These are phyloP conservation scores for Machaerirhynchus nigripectus DNA, from an alignment of 2,113 vertebrate species.

Conservation along the genomic window DNA sequence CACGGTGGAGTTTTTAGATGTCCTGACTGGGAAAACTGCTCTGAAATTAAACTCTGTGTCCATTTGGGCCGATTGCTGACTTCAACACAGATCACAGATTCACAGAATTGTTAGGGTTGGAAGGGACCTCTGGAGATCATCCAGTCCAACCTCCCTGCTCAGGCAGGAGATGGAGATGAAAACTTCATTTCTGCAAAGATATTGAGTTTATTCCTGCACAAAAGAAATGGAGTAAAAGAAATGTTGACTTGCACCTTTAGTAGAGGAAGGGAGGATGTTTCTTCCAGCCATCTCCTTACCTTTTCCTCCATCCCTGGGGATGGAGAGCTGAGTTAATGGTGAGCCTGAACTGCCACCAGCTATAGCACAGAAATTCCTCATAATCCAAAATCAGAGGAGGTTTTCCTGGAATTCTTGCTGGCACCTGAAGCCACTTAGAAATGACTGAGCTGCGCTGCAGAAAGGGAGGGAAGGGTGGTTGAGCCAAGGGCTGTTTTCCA, in stretches of 20 bases:
- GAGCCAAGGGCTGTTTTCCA: not conserved
- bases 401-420: not conserved
- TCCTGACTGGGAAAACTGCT: not conserved
- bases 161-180: not conserved
- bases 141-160: no score
- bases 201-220: not conserved
- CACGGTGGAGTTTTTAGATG: not conserved
- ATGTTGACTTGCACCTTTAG: fast-evolving
- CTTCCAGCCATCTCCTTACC: not conserved
- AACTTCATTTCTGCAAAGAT: not conserved
- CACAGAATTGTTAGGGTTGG: not conserved
- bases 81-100: not conserved
- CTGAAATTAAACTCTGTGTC: not conserved
- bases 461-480: not conserved
- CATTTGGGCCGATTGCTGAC: not conserved
- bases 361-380: not conserved
- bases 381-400: not conserved
- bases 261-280: not conserved
- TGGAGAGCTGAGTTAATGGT: not conserved
- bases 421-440: not conserved
- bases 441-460: not conserved
- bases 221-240: not conserved
- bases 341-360: not conserved
- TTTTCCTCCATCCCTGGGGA: not conserved
- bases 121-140: not conserved